Evolutionary conservation across 2,888 invertebrate genomes (phyloP).

Genomic region (Zygothrica quintamaculata): DNA sequence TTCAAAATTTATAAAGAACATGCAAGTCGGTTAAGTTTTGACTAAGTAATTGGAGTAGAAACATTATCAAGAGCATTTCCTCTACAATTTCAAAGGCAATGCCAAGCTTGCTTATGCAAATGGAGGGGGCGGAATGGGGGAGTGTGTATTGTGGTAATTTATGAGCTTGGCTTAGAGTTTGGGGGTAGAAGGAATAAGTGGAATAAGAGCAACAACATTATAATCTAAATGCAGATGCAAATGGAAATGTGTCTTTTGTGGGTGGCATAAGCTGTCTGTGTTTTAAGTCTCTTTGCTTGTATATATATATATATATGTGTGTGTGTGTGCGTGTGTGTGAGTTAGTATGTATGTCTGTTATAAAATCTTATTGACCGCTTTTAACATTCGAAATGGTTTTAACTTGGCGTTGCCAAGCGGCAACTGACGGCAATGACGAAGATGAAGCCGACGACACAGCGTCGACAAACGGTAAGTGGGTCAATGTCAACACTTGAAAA

Average conservation of each 20-base stretch:
- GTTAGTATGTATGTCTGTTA: no score
- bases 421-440: conserved; percentile 53
- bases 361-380: conserved; percentile 71
- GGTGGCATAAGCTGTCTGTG: conserved; percentile 11
- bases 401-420: conserved; percentile 48
- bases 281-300: neutral
- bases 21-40: no score
- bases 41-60: no score
- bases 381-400: conserved; percentile 50
- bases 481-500: conserved; percentile 81
- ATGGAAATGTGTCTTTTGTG: conserved; percentile 11
- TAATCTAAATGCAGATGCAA: conserved; percentile 44
- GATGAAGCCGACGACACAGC: conserved; percentile 41
- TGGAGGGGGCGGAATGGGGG: conserved; percentile 24
- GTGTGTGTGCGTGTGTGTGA: conserved; percentile 27
- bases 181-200: neutral
- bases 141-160: conserved; percentile 10
- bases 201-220: conserved; percentile 12
- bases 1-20: no score
- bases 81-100: conserved; percentile 22
- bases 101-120: conserved; percentile 58
- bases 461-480: conserved; percentile 72
- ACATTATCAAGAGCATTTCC: neutral
- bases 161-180: conserved; percentile 1
- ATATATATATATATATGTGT: conserved; percentile 6